These are phyloP conservation scores for Syrista parreyssii DNA, from an alignment of 2,888 invertebrate genomes.

Conservation along the genomic window DNA sequence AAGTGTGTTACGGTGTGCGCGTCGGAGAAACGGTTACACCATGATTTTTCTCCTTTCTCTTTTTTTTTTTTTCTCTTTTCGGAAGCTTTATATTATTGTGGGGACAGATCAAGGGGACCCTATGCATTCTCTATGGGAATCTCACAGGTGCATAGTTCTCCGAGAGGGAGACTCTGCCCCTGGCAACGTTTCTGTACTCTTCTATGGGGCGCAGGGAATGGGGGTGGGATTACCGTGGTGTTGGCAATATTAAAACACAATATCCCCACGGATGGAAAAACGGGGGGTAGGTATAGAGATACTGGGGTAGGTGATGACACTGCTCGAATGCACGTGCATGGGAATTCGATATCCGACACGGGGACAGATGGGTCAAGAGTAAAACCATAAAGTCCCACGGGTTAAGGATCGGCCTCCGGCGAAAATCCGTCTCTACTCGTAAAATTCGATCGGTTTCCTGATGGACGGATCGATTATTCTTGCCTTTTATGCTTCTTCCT, in stretches of 20 bases:
- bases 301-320: slow-evolving; percentile 61
- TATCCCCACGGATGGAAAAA: slow-evolving; percentile 34
- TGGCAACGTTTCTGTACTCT: slow-evolving; percentile 36
- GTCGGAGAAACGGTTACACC: slow-evolving; percentile 61
- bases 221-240: slow-evolving; percentile 23
- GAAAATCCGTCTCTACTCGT: slow-evolving; percentile 50
- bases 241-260: slow-evolving; percentile 63
- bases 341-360: slow-evolving; percentile 56
- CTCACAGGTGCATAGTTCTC: slow-evolving; percentile 63
- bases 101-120: slow-evolving; percentile 45
- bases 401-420: slow-evolving; percentile 40
- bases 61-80: slow-evolving; percentile 20
- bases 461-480: not conserved
- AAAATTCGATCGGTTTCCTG: slow-evolving; percentile 40
- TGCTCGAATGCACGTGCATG: slow-evolving; percentile 64
- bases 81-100: slow-evolving; percentile 46
- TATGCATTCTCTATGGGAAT: slow-evolving; percentile 56
- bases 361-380: slow-evolving; percentile 56
- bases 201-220: slow-evolving; percentile 14
- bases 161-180: slow-evolving; percentile 49
- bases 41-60: slow-evolving; percentile 49
- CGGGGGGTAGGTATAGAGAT: slow-evolving; percentile 16
- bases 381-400: slow-evolving; percentile 53
- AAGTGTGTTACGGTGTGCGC: slow-evolving; percentile 55
- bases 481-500: not conserved